A percentile compares a stretch with the other conserved stretches of the same genome.
Conservation (phyloP, 2,113 vertebrate genomes). For the Dasyornis broadbenti region DNA sequence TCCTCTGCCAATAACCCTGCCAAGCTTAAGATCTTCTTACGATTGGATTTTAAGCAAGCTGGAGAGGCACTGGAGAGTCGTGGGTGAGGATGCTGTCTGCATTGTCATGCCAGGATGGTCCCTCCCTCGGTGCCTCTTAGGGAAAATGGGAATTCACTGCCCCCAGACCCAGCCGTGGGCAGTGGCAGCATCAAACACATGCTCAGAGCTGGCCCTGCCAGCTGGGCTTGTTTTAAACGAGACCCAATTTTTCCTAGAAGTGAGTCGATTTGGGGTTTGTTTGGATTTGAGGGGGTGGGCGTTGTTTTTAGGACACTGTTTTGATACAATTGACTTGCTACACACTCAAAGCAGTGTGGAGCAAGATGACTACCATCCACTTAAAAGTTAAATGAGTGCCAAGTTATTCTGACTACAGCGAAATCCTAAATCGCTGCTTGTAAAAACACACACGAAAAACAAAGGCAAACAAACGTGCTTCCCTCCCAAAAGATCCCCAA, state of each 20-base stretch:
- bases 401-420: not conserved
- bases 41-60: not conserved
- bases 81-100: not conserved
- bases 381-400: not conserved
- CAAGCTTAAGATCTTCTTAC: not conserved
- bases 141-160: too few relatives aligned
- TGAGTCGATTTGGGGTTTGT: rapidly evolving
- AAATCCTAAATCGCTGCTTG: not conserved
- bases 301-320: not conserved
- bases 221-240: not conserved
- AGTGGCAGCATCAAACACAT: rapidly evolving
- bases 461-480: not conserved
- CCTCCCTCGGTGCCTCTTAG: rapidly evolving
- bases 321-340: not conserved
- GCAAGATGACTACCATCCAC: not conserved
- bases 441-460: not conserved
- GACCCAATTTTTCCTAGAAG: not conserved
- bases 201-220: not conserved
- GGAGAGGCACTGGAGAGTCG: not conserved
- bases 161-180: not conserved
- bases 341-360: not conserved
- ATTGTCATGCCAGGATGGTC: rapidly evolving
- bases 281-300: not conserved
- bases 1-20: not conserved
- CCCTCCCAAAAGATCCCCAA: rapidly evolving